These are phyloP conservation scores for Nicator chloris DNA, from an alignment of 2,113 vertebrate genomes.

Conservation along the genomic window DNA sequence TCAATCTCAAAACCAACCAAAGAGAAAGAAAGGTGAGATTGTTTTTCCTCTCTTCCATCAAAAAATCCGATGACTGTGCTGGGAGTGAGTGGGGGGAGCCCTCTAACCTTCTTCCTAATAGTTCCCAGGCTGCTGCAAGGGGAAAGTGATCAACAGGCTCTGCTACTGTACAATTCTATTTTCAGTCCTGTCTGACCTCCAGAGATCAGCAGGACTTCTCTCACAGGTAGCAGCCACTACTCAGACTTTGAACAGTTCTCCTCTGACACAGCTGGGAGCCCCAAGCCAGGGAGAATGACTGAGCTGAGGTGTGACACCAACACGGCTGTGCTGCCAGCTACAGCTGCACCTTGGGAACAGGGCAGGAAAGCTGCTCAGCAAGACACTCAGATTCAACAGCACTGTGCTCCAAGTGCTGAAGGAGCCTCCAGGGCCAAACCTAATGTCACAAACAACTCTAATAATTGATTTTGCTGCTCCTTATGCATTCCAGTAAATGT, in stretches of 20 bases:
- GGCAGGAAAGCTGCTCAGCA: background rate
- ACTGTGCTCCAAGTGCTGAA: background rate
- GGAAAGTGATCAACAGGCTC: background rate
- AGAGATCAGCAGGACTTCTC: background rate
- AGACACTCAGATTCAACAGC: background rate
- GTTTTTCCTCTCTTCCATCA: background rate
- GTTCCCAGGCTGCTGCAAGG: background rate
- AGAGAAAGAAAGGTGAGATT: background rate
- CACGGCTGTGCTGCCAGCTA: background rate
- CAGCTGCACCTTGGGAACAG: too few species aligned
- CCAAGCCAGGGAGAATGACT: background rate
- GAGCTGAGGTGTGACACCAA: background rate
- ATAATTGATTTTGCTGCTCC: background rate
- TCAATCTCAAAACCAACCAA: background rate
- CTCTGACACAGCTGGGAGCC: background rate
- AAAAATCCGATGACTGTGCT: accelerated
- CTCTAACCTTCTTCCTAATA: background rate
- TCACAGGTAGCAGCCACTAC: background rate
- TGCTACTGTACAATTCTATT: background rate
- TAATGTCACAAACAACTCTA: background rate
- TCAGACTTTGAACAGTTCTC: background rate
- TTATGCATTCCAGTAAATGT: background rate
- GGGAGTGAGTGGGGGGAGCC: background rate
- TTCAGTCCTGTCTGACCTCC: background rate
- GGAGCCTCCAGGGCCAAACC: background rate